These are phyloP conservation scores for Aramus guarauna DNA, from an alignment of 2,113 vertebrate genomes.

Conservation along the genomic window DNA sequence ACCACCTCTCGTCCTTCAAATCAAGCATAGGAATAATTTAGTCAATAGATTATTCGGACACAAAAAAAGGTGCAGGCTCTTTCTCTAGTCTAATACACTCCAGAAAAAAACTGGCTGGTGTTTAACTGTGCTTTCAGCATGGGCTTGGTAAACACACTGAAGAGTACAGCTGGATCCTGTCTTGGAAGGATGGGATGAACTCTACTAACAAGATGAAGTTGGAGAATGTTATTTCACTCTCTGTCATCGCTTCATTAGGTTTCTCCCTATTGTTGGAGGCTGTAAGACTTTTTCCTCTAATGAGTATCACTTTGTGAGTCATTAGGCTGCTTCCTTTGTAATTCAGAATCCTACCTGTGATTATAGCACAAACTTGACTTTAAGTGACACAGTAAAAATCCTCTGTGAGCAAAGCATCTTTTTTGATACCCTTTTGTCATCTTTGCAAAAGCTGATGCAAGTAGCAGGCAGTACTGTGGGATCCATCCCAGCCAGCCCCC, in stretches of 20 bases:
- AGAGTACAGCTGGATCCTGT: neutral
- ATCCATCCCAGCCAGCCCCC: neutral
- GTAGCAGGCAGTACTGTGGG: neutral
- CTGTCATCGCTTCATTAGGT: constrained; percentile 33
- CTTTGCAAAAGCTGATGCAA: neutral
- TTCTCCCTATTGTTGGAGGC: neutral
- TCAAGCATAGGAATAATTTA: neutral
- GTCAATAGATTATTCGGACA: neutral
- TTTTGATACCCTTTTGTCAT: neutral
- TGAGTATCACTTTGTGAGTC: constrained; percentile 14
- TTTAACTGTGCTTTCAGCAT: neutral
- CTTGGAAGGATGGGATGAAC: neutral
- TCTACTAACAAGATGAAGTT: neutral
- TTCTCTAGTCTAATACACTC: neutral
- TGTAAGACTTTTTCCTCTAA: neutral
- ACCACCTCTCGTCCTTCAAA: neutral
- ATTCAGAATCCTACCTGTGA: neutral
- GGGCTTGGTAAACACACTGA: neutral
- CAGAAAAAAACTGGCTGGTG: neutral
- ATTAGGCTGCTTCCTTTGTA: neutral
- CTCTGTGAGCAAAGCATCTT: neutral
- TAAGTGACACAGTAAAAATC: neutral
- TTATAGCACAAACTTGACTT: neutral
- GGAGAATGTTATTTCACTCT: constrained; percentile 7
- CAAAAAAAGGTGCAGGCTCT: neutral